Evolutionary conservation across 2,888 invertebrate genomes (phyloP).

Genomic region (Eudemis profundana): DNA sequence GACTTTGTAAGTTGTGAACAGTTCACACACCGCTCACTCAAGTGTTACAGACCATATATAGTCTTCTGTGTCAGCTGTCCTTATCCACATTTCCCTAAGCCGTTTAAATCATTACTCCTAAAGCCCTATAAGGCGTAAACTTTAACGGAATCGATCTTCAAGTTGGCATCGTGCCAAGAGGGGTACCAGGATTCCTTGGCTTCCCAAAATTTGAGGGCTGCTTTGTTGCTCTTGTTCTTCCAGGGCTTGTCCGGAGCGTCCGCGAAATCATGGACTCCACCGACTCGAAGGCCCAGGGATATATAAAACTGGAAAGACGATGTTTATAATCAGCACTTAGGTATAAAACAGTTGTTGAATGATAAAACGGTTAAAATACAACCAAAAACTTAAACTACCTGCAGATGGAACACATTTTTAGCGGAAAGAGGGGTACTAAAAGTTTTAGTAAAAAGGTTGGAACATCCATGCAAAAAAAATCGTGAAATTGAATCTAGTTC

Average conservation of each 20-base stretch:
- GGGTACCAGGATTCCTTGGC: slow-evolving; percentile 83
- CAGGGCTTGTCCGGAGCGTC: slow-evolving; percentile 90
- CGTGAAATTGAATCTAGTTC: no score
- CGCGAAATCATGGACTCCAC: slow-evolving; percentile 89
- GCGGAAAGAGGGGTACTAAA: no score
- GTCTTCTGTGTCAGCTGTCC: background rate
- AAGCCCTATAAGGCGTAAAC: slow-evolving; percentile 80
- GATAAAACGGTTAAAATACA: no score
- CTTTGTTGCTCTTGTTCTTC: slow-evolving; percentile 87
- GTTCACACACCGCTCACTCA: no score
- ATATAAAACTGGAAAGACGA: slow-evolving; percentile 88
- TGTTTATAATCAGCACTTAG: background rate
- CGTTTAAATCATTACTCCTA: background rate
- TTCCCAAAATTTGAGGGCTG: slow-evolving; percentile 88
- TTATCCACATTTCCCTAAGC: background rate
- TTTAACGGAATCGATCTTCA: slow-evolving; percentile 86
- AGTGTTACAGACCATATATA: no score
- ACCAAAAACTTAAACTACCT: no score
- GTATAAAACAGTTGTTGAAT: no score
- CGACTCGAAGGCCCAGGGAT: slow-evolving; percentile 91
- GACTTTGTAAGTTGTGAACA: no score
- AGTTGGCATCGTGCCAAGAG: slow-evolving; percentile 86
- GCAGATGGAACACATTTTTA: no score
- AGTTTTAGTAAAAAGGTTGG: no score
- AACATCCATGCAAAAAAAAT: no score